phyloP scores from a whole-genome alignment of 2,888 invertebrate genomes.

The Ennomos fuscantarius region DNA sequence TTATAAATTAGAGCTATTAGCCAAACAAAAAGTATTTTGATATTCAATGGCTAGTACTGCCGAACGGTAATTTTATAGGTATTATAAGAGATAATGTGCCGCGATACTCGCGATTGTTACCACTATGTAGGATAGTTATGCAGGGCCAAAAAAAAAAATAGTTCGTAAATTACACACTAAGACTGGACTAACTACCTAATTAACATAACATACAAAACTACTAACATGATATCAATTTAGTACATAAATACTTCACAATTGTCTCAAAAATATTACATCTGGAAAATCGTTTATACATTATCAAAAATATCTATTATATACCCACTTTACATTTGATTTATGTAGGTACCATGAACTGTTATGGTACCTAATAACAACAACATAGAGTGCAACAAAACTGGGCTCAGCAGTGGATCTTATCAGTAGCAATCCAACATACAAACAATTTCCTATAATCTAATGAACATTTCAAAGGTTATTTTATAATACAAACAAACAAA shows the following conservation, averaged over 20 bases:
- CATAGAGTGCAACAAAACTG: background rate
- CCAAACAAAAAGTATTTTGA: no score
- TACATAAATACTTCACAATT: background rate
- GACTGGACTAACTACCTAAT: no score
- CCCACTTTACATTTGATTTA: no score
- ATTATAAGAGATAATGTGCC: no score
- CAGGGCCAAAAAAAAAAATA: no score
- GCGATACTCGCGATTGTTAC: no score
- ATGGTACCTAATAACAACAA: constrained; percentile 8
- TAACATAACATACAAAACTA: background rate
- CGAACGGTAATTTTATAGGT: no score
- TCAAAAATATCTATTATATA: constrained; percentile 2
- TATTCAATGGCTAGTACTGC: no score
- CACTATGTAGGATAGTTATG: no score
- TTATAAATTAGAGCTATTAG: no score
- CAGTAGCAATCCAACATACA: constrained; percentile 16
- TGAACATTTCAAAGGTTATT: constrained; percentile 35
- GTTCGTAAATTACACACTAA: no score
- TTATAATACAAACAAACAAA: constrained; percentile 19
- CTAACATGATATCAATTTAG: background rate
- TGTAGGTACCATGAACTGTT: background rate
- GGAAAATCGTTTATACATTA: background rate
- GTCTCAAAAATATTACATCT: constrained; percentile 9
- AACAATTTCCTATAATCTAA: constrained; percentile 20
- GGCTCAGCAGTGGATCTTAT: constrained; percentile 26